These are phyloP conservation scores for Ctenomys sociabilis DNA, from an alignment of 2,113 vertebrate species.

Conservation along the genomic window DNA sequence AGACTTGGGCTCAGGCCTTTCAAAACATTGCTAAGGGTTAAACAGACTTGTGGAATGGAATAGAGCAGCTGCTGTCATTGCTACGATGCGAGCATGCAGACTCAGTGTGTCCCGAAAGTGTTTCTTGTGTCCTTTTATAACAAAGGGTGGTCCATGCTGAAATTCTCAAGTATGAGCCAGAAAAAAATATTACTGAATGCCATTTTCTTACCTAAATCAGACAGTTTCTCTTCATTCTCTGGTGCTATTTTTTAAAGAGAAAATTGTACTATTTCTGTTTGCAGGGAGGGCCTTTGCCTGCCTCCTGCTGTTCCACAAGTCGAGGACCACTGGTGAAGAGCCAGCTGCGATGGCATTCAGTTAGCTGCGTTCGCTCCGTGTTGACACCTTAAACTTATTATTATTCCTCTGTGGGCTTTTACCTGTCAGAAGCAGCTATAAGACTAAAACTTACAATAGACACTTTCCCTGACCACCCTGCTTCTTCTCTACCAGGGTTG, in stretches of 20 bases:
- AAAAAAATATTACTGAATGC: conserved; percentile 14
- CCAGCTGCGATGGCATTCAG: background rate
- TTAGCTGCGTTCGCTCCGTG: conserved; percentile 37
- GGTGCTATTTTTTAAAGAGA: background rate
- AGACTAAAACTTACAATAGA: conserved; percentile 1
- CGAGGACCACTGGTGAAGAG: conserved; percentile 42
- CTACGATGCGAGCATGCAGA: conserved; percentile 59
- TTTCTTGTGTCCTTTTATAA: conserved; percentile 57
- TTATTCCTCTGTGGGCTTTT: conserved; percentile 52
- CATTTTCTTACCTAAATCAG: background rate
- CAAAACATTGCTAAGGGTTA: conserved; percentile 67
- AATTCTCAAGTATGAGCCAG: conserved; percentile 26
- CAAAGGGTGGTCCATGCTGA: conserved; percentile 40
- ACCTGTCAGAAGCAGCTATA: conserved; percentile 52
- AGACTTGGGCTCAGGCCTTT: conserved; percentile 26
- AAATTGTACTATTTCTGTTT: conserved; percentile 55
- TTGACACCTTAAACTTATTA: conserved; percentile 63
- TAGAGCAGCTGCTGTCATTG: conserved; percentile 35
- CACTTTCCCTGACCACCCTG: conserved; percentile 10
- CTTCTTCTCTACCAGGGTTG: background rate
- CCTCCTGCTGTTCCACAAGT: conserved; percentile 1
- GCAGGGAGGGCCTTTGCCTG: conserved; percentile 37
- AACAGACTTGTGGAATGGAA: conserved; percentile 28
- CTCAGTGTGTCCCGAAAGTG: conserved; percentile 17
- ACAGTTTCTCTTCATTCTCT: conserved; percentile 9